Evolutionary conservation across 2,888 invertebrate species (phyloP), one percentile per base, ranked within the genome.

Genomic region (Colostygia pectinataria): DNA sequence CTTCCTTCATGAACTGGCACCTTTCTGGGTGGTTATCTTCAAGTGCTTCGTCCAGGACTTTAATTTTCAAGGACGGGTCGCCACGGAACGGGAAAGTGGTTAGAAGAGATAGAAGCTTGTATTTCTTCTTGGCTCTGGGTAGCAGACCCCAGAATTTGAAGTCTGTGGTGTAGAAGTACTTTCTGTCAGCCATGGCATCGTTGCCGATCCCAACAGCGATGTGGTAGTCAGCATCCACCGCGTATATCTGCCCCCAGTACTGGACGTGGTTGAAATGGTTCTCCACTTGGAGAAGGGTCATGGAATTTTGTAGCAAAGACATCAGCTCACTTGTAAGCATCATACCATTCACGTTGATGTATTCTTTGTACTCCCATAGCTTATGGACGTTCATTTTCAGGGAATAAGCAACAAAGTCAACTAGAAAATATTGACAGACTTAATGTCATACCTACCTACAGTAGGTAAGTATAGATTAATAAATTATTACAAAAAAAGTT

Each of bases 171-270:
- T 97, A 98, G 74, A 95, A 96, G 75, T 93, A 97, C 57, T 93
- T 93, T 67, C 93, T 92, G 46, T 94, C 94, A 12, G 84, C 77
- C 29, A 97, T 76, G 40, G 94, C 95, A 75, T 98, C 96, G 54
- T 91, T 92, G 57, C 93, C 94, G 58, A 94, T 93, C 8, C 98
- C 97, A 67, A 93, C 96, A 1, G 96, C 95, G 53, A 98, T 92
- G 71, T 94, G 96, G 76, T 98, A 98, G 79, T 97, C 97, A 10
- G 91, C 91, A 57, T 93, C 93, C 0, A 92, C 84, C 1, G 96
- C 97, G 58, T 93, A 92, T 40, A 98, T 93, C 71, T 94, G 93
- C 0, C 97, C 98, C 96, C 97, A 97, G 70, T 97, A 96, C 71
- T 94, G 97, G 41, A 96, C 92, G 71, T 93, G 92, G 9, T 91